Conservation (phyloP, 2,888 invertebrate genomes). For the Ptycholaimellus sp. region DNA sequence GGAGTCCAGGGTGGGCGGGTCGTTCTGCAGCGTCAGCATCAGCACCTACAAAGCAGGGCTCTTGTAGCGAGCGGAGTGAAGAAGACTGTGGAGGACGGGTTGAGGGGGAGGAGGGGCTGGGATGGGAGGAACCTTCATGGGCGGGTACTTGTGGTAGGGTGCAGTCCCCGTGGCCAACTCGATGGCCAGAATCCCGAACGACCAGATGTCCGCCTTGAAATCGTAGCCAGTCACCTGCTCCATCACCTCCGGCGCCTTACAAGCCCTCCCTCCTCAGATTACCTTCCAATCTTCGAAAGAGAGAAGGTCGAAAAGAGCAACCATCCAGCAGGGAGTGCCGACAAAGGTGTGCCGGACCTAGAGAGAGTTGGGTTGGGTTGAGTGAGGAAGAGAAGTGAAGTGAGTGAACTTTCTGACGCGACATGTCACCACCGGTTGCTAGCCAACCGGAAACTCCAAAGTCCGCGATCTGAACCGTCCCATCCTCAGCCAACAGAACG, state of each 20-base stretch:
- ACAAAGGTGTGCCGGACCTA: slow-evolving; percentile 92
- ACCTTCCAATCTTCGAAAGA: too few species aligned
- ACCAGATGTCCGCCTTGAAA: slow-evolving; percentile 85
- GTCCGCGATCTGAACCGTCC: slow-evolving; percentile 87
- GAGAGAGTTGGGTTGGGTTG: slow-evolving; percentile 31
- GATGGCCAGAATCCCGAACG: slow-evolving; percentile 83
- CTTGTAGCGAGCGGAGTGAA: too few species aligned
- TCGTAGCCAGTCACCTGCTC: slow-evolving; percentile 74
- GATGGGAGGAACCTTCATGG: slow-evolving; percentile 56
- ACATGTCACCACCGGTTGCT: slow-evolving; percentile 60
- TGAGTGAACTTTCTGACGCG: slow-evolving; percentile 42
- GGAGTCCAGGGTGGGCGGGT: slow-evolving; percentile 83
- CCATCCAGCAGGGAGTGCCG: slow-evolving; percentile 98
- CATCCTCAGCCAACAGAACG: slow-evolving; percentile 82
- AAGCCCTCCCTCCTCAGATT: too few species aligned
- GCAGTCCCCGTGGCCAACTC: slow-evolving; percentile 96
- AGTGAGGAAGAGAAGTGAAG: not conserved
- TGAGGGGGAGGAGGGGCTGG: too few species aligned
- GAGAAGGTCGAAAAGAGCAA: too few species aligned
- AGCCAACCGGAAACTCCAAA: slow-evolving; percentile 96
- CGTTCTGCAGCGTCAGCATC: slow-evolving; percentile 90
- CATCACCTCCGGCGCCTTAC: slow-evolving; percentile 99
- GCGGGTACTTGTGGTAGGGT: slow-evolving; percentile 92
- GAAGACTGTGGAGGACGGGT: too few species aligned
- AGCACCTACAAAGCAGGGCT: slow-evolving; percentile 37